Evolutionary conservation across 2,888 invertebrate genomes (phyloP), one percentile per base, ranked within the genome.

Genomic region (Agrilus mali): DNA sequence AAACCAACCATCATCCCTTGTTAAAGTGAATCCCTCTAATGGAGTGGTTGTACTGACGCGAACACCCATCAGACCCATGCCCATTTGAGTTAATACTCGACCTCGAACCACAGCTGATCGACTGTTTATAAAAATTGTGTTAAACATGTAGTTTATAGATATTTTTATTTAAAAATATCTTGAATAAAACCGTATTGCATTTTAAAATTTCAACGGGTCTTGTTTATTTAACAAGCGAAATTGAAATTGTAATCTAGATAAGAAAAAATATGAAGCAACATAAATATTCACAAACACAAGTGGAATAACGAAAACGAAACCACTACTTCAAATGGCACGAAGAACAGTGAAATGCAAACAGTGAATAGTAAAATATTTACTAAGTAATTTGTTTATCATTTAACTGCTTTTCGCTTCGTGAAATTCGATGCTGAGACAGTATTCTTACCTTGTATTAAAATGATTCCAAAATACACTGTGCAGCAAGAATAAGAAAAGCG

Each of bases 391-490:
- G 20, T 33, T 32, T 45, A 37, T 36, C 38, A 38, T 35, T 39
- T 32, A 40, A 45, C 37, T 48, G 45, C 15, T 33, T 34, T 20
- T 40, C 33, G 27, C 38, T 38, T 20, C 42, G 41, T 41, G 33
- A 41, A 44, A 36, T 47, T 41, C 38, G 16, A 33, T 16, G 39
- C 44, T 38, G 6, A 36, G 16, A 38, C 40, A 37, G 17, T 46
- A 63, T 68, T 79, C 90, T 92, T 92, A 93, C 93, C 93, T 92
- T 80, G 89, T 86, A 73, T 92, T 92, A 87, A 93, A 92, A 86
- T 92, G 88, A 81, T 89, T 92, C 93, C 92, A 92, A 85, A 92
- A 92, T 79, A 90, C 86, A 88, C 92, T 93, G 86, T 76, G 83
- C 82, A 82, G 83, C 83, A 80, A 75, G 78, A 64, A 64, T 58